Evolutionary conservation across 1,140 invertebrate species (phyloP).

Genomic region (Aphaenogaster floridana): DNA sequence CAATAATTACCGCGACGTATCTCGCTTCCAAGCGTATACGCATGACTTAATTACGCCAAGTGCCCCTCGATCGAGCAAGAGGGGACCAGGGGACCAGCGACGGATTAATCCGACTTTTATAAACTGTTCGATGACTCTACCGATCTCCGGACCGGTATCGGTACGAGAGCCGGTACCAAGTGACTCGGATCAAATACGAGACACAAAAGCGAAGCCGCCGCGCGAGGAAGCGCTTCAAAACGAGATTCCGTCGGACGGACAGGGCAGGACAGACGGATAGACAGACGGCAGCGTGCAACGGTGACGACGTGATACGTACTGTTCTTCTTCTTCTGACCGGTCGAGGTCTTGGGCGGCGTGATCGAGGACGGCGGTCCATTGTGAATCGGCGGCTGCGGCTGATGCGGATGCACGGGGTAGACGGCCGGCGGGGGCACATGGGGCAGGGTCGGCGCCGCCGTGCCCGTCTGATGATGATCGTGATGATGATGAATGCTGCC

Average conservation of each 20-base stretch:
- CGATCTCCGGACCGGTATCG: background rate
- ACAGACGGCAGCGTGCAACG: background rate
- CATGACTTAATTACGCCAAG: constrained; percentile 28
- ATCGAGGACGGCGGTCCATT: constrained; percentile 83
- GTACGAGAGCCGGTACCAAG: background rate
- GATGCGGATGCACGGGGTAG: constrained; percentile 83
- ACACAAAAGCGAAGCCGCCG: constrained; percentile 8
- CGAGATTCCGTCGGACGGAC: constrained; percentile 35
- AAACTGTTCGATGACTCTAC: constrained; percentile 16
- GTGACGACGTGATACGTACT: constrained; percentile 80
- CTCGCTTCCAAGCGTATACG: background rate
- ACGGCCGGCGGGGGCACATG: constrained; percentile 86
- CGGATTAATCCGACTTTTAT: background rate
- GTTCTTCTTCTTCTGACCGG: constrained; percentile 86
- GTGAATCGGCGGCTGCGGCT: constrained; percentile 82
- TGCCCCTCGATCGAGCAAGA: background rate
- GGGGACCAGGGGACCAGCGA: background rate
- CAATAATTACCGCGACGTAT: constrained; percentile 23
- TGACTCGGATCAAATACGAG: constrained; percentile 25
- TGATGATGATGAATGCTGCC: constrained; percentile 84
- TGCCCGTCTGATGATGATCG: constrained; percentile 84
- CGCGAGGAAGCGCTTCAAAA: background rate
- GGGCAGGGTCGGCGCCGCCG: constrained; percentile 86
- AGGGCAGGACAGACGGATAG: constrained; percentile 3
- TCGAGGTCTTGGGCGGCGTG: constrained; percentile 84